Base-by-base conservation (phyloP, 2,888 invertebrate genomes). In the Drosophila greeni region DNA sequence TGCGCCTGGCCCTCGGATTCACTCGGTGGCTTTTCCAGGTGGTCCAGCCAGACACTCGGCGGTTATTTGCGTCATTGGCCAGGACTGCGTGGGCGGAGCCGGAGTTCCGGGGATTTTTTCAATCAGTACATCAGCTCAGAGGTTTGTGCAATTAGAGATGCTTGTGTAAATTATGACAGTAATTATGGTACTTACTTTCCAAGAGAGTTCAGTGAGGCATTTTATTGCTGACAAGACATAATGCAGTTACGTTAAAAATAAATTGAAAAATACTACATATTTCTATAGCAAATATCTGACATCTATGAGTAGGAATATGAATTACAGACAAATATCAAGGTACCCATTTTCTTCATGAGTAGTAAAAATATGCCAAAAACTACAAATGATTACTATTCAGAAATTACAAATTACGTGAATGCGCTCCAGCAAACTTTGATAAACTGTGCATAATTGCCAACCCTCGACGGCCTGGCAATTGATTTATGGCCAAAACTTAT, bases 401-500 rank as follows among this genome's bases (percentile, higher is more conserved):
- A 39, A 55, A 45, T 23, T 62, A 45, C 56, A 56, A 60, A 56
- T 60, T 37, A 39, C 31, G 5, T n/a, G 31, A 52, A 26, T 47
- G 39, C 23, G 26, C 43, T 49, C 14, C 7, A 3, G 14, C n/a
- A 14, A 37, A 51, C 39, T 68, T 55, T 40, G 54, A 47, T 68
- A 51, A 66, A 68, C 59, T 67, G 49, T 34, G 20, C 56, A 26
- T 47, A 66, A 66, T 52, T 54, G 37, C 49, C 31, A 42, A 47
- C 60, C 56, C 51, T 34, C 12, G 37, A 24, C 39, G 49, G 33
- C 29, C 49, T 45, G 60, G 18, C 74, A 72, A 76, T 75, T 79
- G 79, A 82, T 82, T 79, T 82, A 79, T 76, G 79, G 51, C 60
- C 49, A n/a, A 42, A 39, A 61, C 62, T 72, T 76, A 78, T 75